A percentile compares a stretch with the other conserved stretches of the same genome.
Evolutionary conservation across 2,888 invertebrate genomes (phyloP).

Genomic region (Torymus tubicola): DNA sequence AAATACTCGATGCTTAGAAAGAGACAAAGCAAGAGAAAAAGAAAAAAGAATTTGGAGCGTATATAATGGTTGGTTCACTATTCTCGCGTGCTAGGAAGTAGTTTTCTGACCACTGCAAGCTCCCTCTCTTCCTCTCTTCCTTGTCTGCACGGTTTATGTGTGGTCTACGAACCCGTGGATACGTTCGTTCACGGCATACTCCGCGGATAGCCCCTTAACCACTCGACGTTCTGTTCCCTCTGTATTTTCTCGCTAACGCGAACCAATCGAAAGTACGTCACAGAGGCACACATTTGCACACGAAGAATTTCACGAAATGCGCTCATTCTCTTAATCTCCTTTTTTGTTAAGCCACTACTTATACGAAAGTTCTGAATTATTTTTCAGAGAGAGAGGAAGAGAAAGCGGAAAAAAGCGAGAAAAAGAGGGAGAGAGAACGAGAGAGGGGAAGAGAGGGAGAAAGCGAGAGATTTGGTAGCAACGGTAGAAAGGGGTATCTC

Average conservation of each 20-base stretch:
- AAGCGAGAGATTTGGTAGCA: not conserved
- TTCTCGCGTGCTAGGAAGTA: slow-evolving; percentile 72
- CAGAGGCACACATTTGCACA: too few species aligned
- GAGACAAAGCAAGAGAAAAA: slow-evolving; percentile 49
- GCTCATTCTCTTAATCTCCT: too few species aligned
- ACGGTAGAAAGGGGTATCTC: too few species aligned
- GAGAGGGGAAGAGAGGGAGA: not conserved
- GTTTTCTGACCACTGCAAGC: slow-evolving; percentile 61
- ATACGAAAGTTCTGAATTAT: too few species aligned
- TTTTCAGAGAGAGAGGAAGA: too few species aligned
- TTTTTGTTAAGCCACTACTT: too few species aligned
- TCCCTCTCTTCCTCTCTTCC: not conserved
- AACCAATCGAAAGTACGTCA: slow-evolving; percentile 7
- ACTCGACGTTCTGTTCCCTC: not conserved
- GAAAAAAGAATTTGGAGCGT: slow-evolving; percentile 58
- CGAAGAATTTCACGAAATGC: too few species aligned
- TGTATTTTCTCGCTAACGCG: not conserved
- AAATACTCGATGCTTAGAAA: slow-evolving; percentile 8
- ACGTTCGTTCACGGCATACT: too few species aligned
- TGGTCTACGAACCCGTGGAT: too few species aligned
- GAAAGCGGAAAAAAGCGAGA: too few species aligned
- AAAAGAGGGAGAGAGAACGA: not conserved
- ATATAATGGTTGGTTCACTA: slow-evolving; percentile 68
- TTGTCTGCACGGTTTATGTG: too few species aligned
- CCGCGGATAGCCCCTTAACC: too few species aligned